Evolutionary conservation across 2,797 vertebrate species (phyloP).

Genomic region (Gymnothorax javanicus): DNA sequence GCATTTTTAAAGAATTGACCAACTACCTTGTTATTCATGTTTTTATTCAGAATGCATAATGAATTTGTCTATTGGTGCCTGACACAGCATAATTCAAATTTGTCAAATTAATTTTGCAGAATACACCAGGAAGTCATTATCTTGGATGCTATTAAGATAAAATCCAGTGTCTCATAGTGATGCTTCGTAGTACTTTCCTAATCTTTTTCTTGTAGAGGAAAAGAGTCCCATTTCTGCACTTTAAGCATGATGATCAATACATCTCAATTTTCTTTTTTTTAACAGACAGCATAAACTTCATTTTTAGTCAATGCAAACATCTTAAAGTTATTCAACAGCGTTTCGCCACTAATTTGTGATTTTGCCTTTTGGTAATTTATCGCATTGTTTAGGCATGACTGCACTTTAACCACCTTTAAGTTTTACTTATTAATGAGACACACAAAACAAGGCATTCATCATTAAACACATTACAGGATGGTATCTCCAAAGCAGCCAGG

Average conservation of each 20-base stretch:
- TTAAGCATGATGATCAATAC: neutral
- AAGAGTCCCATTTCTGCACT: neutral
- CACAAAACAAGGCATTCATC: neutral
- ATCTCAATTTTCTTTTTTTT: neutral
- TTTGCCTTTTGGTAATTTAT: neutral
- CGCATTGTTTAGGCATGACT: neutral
- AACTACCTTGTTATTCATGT: neutral
- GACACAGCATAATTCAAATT: neutral
- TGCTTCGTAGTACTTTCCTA: neutral
- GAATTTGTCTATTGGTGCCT: neutral
- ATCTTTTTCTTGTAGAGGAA: neutral
- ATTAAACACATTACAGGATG: neutral
- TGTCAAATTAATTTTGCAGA: neutral
- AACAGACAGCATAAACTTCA: neutral
- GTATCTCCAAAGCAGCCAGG: neutral
- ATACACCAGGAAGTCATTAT: neutral
- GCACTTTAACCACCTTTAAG: neutral
- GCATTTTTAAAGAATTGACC: neutral
- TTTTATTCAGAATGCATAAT: neutral
- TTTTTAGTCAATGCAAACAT: neutral
- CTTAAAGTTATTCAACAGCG: neutral
- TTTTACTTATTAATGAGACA: neutral
- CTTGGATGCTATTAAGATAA: neutral
- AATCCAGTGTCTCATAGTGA: neutral
- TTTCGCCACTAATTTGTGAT: neutral